A percentile compares a stretch with the other conserved stretches of the same genome.
Evolutionary conservation across 2,888 invertebrate genomes (phyloP).

Genomic region (Drosophila meridionalis): DNA sequence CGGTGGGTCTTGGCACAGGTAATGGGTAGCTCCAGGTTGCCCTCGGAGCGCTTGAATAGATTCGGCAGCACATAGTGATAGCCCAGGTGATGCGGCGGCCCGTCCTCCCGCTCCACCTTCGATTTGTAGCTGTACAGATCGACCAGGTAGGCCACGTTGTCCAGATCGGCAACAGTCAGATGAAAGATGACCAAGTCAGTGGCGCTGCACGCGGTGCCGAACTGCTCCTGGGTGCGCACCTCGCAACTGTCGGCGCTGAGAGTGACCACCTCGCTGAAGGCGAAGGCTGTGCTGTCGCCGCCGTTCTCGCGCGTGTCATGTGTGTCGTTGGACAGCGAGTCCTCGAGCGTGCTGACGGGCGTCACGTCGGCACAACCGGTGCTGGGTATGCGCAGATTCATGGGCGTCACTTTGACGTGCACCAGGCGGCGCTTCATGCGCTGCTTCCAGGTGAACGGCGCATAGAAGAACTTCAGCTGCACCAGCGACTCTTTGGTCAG

Average conservation of each 20-base stretch:
- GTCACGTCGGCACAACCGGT: constrained; percentile 71
- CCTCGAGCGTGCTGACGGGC: constrained; percentile 86
- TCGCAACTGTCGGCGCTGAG: constrained; percentile 89
- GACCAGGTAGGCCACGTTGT: constrained; percentile 92
- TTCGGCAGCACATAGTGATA: constrained; percentile 96
- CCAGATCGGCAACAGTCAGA: constrained; percentile 90
- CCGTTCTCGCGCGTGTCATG: constrained; percentile 87
- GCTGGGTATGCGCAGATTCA: constrained; percentile 87
- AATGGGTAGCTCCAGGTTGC: constrained; percentile 92
- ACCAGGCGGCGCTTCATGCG: constrained; percentile 89
- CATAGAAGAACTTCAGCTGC: constrained; percentile 93
- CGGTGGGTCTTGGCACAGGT: constrained; percentile 93
- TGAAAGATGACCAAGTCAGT: constrained; percentile 93
- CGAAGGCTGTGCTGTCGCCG: constrained; percentile 85
- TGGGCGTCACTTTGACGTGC: constrained; percentile 91
- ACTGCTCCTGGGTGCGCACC: constrained; percentile 91
- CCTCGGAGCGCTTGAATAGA: constrained; percentile 92
- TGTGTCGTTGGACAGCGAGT: constrained; percentile 87
- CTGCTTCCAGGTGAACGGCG: constrained; percentile 91
- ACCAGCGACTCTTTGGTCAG: constrained; percentile 92
- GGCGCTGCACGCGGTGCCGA: constrained; percentile 91
- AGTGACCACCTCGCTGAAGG: constrained; percentile 88
- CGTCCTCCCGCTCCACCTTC: constrained; percentile 87
- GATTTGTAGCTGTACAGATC: constrained; percentile 93
- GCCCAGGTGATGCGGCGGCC: constrained; percentile 94